Evolutionary conservation across 2,113 vertebrate species (phyloP).

Genomic region (Oreochromis niloticus): DNA sequence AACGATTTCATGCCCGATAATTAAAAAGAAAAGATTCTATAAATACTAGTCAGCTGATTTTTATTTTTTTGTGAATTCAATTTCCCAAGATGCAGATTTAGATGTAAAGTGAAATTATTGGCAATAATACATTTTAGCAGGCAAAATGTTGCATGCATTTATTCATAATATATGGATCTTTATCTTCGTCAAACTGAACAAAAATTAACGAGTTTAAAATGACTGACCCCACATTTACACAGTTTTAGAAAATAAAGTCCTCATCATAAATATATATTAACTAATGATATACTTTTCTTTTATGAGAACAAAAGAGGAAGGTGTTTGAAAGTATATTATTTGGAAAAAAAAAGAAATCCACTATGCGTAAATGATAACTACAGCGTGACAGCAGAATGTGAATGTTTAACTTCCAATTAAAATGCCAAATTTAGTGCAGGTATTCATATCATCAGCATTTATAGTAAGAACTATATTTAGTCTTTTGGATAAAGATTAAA

Average conservation of each 20-base stretch:
- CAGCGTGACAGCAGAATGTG: background rate
- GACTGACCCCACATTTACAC: background rate
- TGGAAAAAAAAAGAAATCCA: background rate
- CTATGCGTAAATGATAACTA: rapidly evolving
- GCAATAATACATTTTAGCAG: background rate
- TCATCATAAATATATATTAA: background rate
- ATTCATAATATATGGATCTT: background rate
- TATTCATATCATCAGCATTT: background rate
- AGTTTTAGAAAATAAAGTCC: rapidly evolving
- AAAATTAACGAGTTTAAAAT: background rate
- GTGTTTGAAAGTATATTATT: background rate
- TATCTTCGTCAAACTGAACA: background rate
- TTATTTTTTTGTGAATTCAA: background rate
- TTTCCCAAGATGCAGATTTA: background rate
- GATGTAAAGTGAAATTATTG: background rate
- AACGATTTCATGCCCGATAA: background rate
- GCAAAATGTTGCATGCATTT: background rate
- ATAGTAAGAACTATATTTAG: background rate
- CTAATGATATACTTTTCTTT: background rate
- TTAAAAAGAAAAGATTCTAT: background rate
- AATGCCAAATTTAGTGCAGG: background rate
- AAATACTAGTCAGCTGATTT: background rate
- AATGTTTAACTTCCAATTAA: background rate
- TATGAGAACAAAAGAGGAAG: background rate
- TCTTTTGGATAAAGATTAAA: background rate